These are phyloP conservation scores for Trematocara macrostoma DNA, from an alignment of 2,113 vertebrate species.

Conservation along the genomic window DNA sequence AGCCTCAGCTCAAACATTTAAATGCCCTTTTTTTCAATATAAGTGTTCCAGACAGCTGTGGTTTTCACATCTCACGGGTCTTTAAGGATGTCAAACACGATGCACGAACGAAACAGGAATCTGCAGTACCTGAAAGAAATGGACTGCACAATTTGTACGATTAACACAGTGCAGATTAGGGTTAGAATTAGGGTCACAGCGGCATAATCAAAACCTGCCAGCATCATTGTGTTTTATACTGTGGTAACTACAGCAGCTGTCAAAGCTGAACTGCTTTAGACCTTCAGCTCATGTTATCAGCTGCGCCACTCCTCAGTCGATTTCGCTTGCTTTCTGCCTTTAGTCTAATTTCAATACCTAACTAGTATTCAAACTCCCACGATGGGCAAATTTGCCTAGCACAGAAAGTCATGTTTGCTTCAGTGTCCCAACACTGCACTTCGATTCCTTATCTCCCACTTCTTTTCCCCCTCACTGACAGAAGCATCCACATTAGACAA, in stretches of 20 bases:
- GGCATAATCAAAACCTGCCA: constrained; percentile 1
- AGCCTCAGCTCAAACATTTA: not conserved
- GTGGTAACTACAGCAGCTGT: not conserved
- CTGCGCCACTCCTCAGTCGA: not conserved
- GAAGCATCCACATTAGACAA: not conserved
- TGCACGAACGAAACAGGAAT: not conserved
- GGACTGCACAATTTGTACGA: not conserved
- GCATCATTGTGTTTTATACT: not conserved
- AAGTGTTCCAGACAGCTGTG: not conserved
- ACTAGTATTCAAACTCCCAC: constrained; percentile 19
- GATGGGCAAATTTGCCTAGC: not conserved
- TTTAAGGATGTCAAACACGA: not conserved
- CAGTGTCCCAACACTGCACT: not conserved
- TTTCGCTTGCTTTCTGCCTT: not conserved
- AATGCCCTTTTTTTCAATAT: not conserved
- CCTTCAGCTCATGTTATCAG: not conserved
- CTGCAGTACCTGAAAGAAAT: not conserved
- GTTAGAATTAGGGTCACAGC: not conserved
- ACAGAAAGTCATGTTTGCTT: not conserved
- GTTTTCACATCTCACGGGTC: not conserved
- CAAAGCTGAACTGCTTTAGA: not conserved
- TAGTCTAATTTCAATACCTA: constrained; percentile 35
- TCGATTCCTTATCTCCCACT: not conserved
- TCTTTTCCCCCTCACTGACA: not conserved
- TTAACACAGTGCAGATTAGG: not conserved